phyloP scores from a whole-genome alignment of 1,140 invertebrate species.

The Colletes latitarsis region DNA sequence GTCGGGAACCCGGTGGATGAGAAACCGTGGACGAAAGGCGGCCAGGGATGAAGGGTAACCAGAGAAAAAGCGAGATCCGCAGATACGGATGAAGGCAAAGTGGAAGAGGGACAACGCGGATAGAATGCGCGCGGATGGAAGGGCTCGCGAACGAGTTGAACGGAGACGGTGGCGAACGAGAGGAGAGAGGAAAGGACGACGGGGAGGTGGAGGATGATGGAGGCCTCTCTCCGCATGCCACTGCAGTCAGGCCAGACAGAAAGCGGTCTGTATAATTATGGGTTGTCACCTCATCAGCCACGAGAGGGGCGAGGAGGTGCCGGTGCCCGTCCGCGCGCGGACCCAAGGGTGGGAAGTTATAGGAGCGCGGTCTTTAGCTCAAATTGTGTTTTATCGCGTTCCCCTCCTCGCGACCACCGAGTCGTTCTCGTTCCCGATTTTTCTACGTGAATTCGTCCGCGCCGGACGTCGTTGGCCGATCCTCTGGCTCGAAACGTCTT shows the following conservation, averaged over 20 bases:
- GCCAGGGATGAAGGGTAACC: constrained; percentile 57
- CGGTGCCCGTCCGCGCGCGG: constrained; percentile 43
- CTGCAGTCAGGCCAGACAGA: constrained; percentile 80
- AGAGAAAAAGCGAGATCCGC: constrained; percentile 60
- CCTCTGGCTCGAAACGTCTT: constrained; percentile 49
- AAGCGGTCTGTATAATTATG: constrained; percentile 81
- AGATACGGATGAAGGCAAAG: constrained; percentile 26
- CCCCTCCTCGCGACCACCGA: constrained; percentile 8
- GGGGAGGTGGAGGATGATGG: constrained; percentile 76
- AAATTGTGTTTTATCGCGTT: constrained; percentile 80
- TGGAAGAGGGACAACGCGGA: constrained; percentile 9
- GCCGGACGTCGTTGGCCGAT: background rate
- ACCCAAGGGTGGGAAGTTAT: constrained; percentile 66
- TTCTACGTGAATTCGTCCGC: too few relatives aligned
- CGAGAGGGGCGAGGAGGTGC: constrained; percentile 63
- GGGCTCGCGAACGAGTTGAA: constrained; percentile 51
- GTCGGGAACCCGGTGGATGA: constrained; percentile 52
- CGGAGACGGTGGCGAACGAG: constrained; percentile 20
- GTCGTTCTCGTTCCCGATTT: background rate
- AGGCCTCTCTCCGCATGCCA: constrained; percentile 79
- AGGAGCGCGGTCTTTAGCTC: constrained; percentile 77
- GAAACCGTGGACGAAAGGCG: constrained; percentile 32
- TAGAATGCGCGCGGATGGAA: constrained; percentile 26
- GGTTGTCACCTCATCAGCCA: constrained; percentile 82
- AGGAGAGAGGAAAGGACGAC: constrained; percentile 68